These are phyloP conservation scores for Chlorodrepanis virens DNA, from an alignment of 2,113 vertebrate genomes.

Conservation along the genomic window DNA sequence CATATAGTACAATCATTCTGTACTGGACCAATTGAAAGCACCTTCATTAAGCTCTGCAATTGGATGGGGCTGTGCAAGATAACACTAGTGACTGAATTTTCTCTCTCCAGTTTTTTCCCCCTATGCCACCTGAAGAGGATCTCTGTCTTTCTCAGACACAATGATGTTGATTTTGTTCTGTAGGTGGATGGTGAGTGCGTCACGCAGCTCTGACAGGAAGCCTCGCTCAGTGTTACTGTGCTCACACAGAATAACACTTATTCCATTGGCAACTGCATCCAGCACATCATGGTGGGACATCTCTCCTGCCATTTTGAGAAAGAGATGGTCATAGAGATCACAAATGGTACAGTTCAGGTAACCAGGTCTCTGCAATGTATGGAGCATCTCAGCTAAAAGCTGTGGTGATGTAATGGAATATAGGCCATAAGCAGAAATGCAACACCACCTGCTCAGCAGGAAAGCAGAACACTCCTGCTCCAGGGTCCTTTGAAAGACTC, in stretches of 20 bases:
- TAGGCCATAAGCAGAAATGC: fast-evolving
- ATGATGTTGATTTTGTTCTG: conserved; percentile 75
- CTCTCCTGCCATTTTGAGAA: conserved; percentile 79
- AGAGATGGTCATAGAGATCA: neutral
- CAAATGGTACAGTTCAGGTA: neutral
- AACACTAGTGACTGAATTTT: neutral
- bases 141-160: conserved; percentile 83
- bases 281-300: conserved; percentile 96
- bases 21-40: neutral
- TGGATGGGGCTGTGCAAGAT: neutral
- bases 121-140: conserved; percentile 85
- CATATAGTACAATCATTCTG: neutral
- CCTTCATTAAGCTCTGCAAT: neutral
- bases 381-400: neutral
- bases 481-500: neutral
- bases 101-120: fast-evolving
- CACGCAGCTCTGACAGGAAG: conserved; percentile 85
- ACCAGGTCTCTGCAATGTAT: neutral
- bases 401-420: neutral
- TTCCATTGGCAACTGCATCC: conserved; percentile 84
- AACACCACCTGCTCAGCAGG: neutral
- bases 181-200: conserved; percentile 72
- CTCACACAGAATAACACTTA: conserved; percentile 89
- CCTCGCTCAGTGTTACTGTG: conserved; percentile 97
- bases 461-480: neutral